These are phyloP conservation scores for Drosophila kuntzei DNA, from an alignment of 2,888 invertebrate species.

Conservation along the genomic window DNA sequence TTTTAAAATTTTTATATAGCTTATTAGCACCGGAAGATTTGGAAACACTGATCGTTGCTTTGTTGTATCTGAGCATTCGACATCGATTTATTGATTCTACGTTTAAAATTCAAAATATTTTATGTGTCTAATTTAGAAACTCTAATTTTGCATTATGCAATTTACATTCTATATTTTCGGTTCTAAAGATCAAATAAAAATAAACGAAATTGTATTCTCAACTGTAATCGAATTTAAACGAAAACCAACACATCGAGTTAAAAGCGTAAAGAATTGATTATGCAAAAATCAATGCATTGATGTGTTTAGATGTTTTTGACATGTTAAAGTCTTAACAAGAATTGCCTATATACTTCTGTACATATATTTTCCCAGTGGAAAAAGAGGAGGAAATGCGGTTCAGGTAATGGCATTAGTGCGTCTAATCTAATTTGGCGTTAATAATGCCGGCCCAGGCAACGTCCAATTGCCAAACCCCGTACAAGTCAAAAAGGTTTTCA, in stretches of 20 bases:
- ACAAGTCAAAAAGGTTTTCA: conserved; percentile 83
- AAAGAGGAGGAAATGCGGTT: conserved; percentile 30
- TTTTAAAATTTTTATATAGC: no score
- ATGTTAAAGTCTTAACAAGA: background rate
- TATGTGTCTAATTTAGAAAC: no score
- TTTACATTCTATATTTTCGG: background rate
- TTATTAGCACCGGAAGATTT: no score
- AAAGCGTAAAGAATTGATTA: conserved; percentile 2
- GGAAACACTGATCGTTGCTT: no score
- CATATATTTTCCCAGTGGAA: background rate
- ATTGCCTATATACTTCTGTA: no score
- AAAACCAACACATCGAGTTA: background rate
- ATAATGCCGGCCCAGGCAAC: conserved; percentile 62
- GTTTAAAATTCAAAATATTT: background rate
- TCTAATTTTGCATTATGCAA: no score
- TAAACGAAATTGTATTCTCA: background rate
- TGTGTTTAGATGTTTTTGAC: background rate
- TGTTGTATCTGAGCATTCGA: no score
- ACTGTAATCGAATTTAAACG: background rate
- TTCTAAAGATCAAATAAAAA: background rate
- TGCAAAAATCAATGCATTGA: conserved; percentile 6
- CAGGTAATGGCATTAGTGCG: conserved; percentile 75
- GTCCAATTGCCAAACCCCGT: conserved; percentile 71
- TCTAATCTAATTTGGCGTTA: conserved; percentile 84
- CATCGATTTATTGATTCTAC: background rate